Percentiles rank a stretch among this genome's conserved stretches.
Conservation (phyloP, 1,140 invertebrate species). For the Choristoneura fumiferana region DNA sequence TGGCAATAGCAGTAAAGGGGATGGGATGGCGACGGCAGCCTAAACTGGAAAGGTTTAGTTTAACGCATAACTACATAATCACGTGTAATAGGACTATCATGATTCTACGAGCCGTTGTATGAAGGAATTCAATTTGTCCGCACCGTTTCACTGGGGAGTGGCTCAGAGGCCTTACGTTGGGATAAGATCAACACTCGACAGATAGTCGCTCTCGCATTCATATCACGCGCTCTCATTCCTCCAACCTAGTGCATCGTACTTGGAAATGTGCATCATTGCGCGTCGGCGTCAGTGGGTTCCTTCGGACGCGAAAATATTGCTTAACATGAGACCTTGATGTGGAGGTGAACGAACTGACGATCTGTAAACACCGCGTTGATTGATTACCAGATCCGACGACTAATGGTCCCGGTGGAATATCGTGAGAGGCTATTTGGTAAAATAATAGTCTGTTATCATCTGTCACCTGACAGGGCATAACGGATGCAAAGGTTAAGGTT, state of each 20-base stretch:
- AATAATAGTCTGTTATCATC: slow-evolving; percentile 25
- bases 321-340: slow-evolving; percentile 51
- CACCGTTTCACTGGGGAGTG: slow-evolving; percentile 48
- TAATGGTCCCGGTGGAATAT: slow-evolving; percentile 26
- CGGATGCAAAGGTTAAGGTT: neutral
- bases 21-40: too few species aligned
- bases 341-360: slow-evolving; percentile 53
- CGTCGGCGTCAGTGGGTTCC: slow-evolving; percentile 48
- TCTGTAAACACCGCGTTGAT: slow-evolving; percentile 55
- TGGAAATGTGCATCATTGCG: slow-evolving; percentile 56
- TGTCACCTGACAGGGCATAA: slow-evolving; percentile 22
- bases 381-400: slow-evolving; percentile 42
- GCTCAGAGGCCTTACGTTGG: slow-evolving; percentile 44
- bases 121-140: slow-evolving; percentile 56
- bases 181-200: slow-evolving; percentile 58
- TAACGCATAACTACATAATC: too few species aligned
- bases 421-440: slow-evolving; percentile 32
- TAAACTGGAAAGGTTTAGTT: too few species aligned
- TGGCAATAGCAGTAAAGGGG: neutral
- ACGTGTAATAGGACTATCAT: slow-evolving; percentile 25
- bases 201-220: slow-evolving; percentile 52
- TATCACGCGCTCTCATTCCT: slow-evolving; percentile 63
- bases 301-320: slow-evolving; percentile 52
- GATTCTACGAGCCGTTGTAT: slow-evolving; percentile 28
- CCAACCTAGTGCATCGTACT: slow-evolving; percentile 63